A percentile compares a stretch with the other conserved stretches of the same genome.
Evolutionary conservation across 2,113 vertebrate genomes (phyloP).

Genomic region (Indri indri): DNA sequence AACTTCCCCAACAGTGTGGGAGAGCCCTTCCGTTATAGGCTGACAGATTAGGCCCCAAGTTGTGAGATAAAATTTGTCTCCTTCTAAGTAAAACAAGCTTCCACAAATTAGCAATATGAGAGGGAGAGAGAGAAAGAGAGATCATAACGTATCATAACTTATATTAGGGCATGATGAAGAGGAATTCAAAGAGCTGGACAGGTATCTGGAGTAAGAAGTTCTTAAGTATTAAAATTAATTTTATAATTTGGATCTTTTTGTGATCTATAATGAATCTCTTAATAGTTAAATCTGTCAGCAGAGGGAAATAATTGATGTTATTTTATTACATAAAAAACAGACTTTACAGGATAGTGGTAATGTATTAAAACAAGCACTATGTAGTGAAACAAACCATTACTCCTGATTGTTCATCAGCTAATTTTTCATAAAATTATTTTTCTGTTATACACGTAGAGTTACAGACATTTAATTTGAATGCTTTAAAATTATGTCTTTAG

Average conservation of each 20-base stretch:
- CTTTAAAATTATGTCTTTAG: constrained; percentile 41
- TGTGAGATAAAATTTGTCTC: neutral
- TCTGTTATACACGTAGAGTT: neutral
- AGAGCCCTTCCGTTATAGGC: neutral
- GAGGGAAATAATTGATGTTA: constrained; percentile 7
- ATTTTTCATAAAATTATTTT: constrained; percentile 10
- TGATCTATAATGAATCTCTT: neutral
- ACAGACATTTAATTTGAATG: neutral
- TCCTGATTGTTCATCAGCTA: neutral
- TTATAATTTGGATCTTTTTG: neutral
- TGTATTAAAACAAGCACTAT: constrained; percentile 32
- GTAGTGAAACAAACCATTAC: neutral
- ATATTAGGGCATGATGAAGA: neutral
- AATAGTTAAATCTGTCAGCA: constrained; percentile 12
- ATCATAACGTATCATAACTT: neutral
- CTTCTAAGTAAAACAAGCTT: constrained; percentile 11
- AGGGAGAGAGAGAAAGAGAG: neutral
- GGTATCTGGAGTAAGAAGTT: neutral
- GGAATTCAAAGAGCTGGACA: neutral
- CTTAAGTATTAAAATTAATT: neutral
- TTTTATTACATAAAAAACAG: constrained; percentile 30
- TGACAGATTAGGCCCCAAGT: neutral
- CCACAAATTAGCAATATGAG: neutral
- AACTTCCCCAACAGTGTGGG: neutral
- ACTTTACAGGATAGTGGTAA: neutral